Conservation (phyloP, 2,888 invertebrate genomes). For the Caenorhabditis japonica region DNA sequence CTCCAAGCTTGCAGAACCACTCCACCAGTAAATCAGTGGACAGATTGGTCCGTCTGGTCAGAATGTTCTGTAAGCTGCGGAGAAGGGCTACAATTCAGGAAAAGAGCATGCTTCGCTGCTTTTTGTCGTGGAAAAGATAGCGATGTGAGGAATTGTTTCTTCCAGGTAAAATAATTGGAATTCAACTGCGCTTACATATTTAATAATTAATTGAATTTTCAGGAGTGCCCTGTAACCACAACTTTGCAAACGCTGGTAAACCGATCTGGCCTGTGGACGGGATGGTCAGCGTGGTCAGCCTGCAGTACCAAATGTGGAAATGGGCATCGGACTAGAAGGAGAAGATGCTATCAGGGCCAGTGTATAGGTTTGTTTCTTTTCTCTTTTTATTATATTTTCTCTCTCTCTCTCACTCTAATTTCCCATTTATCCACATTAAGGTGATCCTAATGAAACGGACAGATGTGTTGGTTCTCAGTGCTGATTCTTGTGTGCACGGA, state of each 20-base stretch:
- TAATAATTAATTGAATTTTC: neutral
- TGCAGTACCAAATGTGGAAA: constrained; percentile 52
- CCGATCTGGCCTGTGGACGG: constrained; percentile 46
- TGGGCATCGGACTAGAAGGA: constrained; percentile 40
- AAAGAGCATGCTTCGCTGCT: constrained; percentile 48
- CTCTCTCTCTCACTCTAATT: no score
- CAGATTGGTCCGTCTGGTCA: constrained; percentile 56
- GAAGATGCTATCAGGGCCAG: constrained; percentile 51
- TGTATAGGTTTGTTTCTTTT: constrained; percentile 24
- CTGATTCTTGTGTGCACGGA: constrained; percentile 24
- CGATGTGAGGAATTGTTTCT: constrained; percentile 46
- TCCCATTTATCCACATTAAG: no score
- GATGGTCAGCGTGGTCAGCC: constrained; percentile 51
- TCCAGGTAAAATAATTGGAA: constrained; percentile 22
- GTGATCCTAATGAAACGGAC: constrained; percentile 42
- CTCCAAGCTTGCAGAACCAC: constrained; percentile 20
- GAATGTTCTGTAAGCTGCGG: constrained; percentile 56
- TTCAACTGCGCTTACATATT: neutral
- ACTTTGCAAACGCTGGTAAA: constrained; percentile 17
- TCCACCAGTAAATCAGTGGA: constrained; percentile 32
- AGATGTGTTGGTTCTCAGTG: constrained; percentile 39
- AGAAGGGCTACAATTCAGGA: constrained; percentile 49
- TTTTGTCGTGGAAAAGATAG: constrained; percentile 56
- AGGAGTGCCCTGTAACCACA: constrained; percentile 21
- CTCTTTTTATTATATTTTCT: neutral